phyloP scores from a whole-genome alignment of 1,140 invertebrate species.

The Tigriopus japonicus region DNA sequence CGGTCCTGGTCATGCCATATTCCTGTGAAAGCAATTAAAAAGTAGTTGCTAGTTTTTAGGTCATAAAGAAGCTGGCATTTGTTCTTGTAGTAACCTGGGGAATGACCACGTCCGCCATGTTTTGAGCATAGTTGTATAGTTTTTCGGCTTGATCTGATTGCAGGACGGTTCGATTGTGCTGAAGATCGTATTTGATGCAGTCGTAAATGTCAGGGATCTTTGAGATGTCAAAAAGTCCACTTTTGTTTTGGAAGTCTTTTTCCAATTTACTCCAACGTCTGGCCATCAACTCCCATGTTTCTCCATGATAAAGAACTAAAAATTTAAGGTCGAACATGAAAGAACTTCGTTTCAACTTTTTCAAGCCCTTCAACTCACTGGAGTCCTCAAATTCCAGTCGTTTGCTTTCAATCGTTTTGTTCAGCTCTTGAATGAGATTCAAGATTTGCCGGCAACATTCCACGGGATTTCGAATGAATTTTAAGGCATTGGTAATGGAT shows the following conservation, averaged over 20 bases:
- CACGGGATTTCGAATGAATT: slow-evolving; percentile 91
- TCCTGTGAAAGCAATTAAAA: too few relatives aligned
- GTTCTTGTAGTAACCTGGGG: slow-evolving; percentile 49
- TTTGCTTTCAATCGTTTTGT: slow-evolving; percentile 47
- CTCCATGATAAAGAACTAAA: slow-evolving; percentile 83
- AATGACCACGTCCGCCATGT: slow-evolving; percentile 92
- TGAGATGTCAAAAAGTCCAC: slow-evolving; percentile 82
- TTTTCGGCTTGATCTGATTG: slow-evolving; percentile 77
- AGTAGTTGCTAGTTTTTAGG: too few relatives aligned
- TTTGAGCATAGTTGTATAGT: slow-evolving; percentile 83
- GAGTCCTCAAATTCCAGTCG: background rate
- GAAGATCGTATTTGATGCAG: slow-evolving; percentile 96
- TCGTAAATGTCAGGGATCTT: slow-evolving; percentile 99
- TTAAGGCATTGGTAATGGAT: slow-evolving; percentile 67
- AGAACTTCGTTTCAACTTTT: background rate
- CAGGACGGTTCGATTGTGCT: slow-evolving; percentile 52
- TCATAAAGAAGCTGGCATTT: background rate
- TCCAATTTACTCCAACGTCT: slow-evolving; percentile 95
- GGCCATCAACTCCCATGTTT: slow-evolving; percentile 97
- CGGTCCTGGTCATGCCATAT: slow-evolving; percentile 85
- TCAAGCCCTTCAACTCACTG: background rate
- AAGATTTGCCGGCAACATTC: slow-evolving; percentile 79
- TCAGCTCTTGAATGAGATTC: slow-evolving; percentile 58
- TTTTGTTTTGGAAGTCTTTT: slow-evolving; percentile 89
- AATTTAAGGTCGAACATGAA: slow-evolving; percentile 32